Base-by-base conservation (phyloP, 1,140 invertebrate genomes). In the Pseudomyrmex dendroicus region DNA sequence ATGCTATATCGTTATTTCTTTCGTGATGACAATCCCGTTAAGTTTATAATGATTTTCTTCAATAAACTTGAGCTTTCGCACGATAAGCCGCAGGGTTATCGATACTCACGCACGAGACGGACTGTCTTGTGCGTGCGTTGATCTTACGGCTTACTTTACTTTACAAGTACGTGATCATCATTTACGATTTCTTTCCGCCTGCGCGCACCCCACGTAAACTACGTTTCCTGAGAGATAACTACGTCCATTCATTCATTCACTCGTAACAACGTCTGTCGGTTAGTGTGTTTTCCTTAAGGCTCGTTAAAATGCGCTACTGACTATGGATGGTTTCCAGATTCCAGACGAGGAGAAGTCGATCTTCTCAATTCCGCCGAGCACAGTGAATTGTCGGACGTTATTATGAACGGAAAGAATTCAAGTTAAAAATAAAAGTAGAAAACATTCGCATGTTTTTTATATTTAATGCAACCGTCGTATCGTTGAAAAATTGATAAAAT, bases 151-250 rank as follows among this genome's bases (percentile, higher is more conserved):
- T 90, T 89, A 90, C 88, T 90, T 91, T 86, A 84, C 88, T 86
- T 89, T 77, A 73, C 44, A 54, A 54, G 73, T 90, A 91, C 91
- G 90, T 90, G 91, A 91, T 92, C 85, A 57, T 78, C 89, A 92
- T 91, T 83, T 76, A 78, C 62, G 85, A 91, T 90, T 80, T 62
- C 66, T 78, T 56, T 13, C 48, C n/a, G 73, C 50, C 64, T 82
- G 74, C 54, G 35, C 54, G 54, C 57, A 35, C 68, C 56, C 17
- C 74, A 80, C 83, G 82, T 88, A 72, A 77, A 35, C 61, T 67
- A 56, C 64, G 82, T 88, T 83, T 84, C 83, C 82, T 70, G 50
- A 17, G 25, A 78, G 82, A 84, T 73, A 87, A 86, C 13, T 66
- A 74, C 46, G 52, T 25, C n/a, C 84, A 86, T 88, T 90, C 83